These are phyloP conservation scores for Aphaenogaster rudis DNA, from an alignment of 1,140 invertebrate genomes.

Conservation along the genomic window DNA sequence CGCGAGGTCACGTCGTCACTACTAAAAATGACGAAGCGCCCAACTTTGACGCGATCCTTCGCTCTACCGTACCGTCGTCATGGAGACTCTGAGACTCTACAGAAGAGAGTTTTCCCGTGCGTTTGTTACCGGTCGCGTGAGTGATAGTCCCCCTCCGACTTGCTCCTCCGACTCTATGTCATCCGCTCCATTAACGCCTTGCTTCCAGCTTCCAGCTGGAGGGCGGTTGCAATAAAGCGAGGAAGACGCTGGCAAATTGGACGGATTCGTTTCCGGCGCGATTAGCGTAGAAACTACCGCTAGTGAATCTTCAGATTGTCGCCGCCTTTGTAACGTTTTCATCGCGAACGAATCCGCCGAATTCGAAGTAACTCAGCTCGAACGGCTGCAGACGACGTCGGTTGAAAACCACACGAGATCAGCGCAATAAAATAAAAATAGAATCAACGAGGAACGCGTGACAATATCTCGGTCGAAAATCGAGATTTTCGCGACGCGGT, in stretches of 20 bases:
- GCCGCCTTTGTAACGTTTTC: not conserved
- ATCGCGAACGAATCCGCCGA: slow-evolving; percentile 24
- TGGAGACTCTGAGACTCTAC: slow-evolving; percentile 10
- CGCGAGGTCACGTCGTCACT: slow-evolving; percentile 51
- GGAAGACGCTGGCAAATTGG: slow-evolving; percentile 32
- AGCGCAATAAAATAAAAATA: not conserved
- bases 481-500: not conserved
- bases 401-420: not conserved
- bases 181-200: slow-evolving; percentile 60
- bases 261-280: slow-evolving; percentile 34
- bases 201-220: slow-evolving; percentile 38
- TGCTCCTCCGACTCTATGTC: slow-evolving; percentile 34
- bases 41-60: slow-evolving; percentile 54
- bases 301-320: not conserved
- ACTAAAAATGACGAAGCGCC: slow-evolving; percentile 58
- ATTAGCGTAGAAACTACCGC: slow-evolving; percentile 31
- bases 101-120: slow-evolving; percentile 49
- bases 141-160: slow-evolving; percentile 22
- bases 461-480: not conserved
- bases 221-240: slow-evolving; percentile 29
- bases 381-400: slow-evolving; percentile 5
- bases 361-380: not conserved
- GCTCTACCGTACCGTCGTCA: not conserved
- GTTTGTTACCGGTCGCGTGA: slow-evolving; percentile 55
- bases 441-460: not conserved